Conservation (phyloP, 2,113 vertebrate species). For the Rhynchopsitta pachyrhyncha region DNA sequence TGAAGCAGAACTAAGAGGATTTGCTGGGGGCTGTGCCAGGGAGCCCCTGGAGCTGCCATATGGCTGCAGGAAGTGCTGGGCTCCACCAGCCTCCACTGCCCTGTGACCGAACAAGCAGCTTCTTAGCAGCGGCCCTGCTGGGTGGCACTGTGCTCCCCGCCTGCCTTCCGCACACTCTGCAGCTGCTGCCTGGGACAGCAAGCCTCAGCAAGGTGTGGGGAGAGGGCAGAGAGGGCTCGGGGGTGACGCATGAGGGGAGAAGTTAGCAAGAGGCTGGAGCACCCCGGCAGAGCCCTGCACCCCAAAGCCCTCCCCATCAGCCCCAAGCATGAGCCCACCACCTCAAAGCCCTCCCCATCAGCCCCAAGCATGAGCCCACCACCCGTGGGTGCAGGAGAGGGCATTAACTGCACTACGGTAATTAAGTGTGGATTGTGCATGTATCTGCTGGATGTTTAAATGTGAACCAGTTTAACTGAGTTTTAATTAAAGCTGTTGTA, state of each 20-base stretch:
- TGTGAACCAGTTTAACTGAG: background rate
- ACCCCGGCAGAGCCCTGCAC: background rate
- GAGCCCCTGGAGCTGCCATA: slow-evolving; percentile 18
- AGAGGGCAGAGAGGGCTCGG: fast-evolving
- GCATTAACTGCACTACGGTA: background rate
- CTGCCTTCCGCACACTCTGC: background rate
- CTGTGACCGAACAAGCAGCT: background rate
- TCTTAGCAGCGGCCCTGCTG: background rate
- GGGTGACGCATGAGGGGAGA: fast-evolving
- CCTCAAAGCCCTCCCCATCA: fast-evolving
- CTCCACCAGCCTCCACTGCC: background rate
- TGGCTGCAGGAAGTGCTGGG: background rate
- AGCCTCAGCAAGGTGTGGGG: background rate
- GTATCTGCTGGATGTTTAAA: background rate
- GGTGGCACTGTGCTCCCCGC: background rate
- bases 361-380: fast-evolving
- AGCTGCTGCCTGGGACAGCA: background rate
- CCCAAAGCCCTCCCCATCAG: fast-evolving
- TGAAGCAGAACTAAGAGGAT: slow-evolving; percentile 66
- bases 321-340: fast-evolving
- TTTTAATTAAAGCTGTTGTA: slow-evolving; percentile 9
- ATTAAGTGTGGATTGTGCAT: background rate
- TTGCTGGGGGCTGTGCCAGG: slow-evolving; percentile 40
- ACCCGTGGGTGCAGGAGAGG: fast-evolving
- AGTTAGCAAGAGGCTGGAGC: background rate